These are phyloP conservation scores for Panthera leo DNA, from an alignment of 2,113 vertebrate species.

Conservation along the genomic window DNA sequence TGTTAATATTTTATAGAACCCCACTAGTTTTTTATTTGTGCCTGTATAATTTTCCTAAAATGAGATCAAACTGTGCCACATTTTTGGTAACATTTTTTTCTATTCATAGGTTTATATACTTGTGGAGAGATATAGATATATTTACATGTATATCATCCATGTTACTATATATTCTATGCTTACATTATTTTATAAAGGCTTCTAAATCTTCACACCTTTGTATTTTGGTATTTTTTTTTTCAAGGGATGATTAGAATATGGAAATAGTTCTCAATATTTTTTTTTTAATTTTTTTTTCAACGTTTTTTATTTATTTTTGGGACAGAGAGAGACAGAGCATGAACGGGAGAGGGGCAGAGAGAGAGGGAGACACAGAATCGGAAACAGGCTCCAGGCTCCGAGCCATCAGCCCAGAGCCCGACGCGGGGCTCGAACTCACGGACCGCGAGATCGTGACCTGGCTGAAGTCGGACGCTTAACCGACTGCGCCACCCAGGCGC, in stretches of 20 bases:
- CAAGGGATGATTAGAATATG: neutral
- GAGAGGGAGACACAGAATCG: no score
- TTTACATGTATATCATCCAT: neutral
- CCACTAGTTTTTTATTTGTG: neutral
- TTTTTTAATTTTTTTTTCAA: no score
- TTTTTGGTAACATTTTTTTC: neutral
- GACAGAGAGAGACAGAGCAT: no score
- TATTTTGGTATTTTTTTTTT: neutral
- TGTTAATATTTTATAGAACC: neutral
- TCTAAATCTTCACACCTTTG: neutral
- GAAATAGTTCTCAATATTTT: conserved; percentile 35
- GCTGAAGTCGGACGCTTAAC: no score
- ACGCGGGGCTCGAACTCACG: no score
- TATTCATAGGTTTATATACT: neutral
- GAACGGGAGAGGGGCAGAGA: no score
- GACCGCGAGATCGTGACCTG: no score
- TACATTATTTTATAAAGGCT: neutral
- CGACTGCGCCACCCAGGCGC: no score
- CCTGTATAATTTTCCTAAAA: neutral
- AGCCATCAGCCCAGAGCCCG: no score
- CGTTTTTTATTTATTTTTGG: no score
- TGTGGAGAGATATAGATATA: neutral
- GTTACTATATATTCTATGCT: neutral
- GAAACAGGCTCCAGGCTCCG: no score
- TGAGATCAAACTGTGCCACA: neutral